Percentiles rank a stretch among this genome's conserved stretches.
Evolutionary conservation across 2,888 invertebrate species (phyloP).

Genomic region (Caenorhabditis zanzibari): DNA sequence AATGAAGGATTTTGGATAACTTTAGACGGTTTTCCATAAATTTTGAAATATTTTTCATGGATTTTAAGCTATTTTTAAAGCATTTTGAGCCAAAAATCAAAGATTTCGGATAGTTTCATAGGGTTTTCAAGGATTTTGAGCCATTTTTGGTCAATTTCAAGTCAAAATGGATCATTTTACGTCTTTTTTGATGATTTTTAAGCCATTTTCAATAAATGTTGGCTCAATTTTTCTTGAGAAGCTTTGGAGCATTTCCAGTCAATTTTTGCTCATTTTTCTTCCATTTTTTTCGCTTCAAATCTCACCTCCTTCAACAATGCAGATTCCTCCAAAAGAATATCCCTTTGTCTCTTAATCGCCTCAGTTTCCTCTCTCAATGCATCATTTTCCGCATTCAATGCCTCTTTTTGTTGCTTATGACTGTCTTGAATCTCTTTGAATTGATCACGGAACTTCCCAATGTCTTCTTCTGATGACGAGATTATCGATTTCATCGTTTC

Average conservation of each 20-base stretch:
- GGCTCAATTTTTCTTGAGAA: no score
- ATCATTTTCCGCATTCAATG: slow-evolving; percentile 35
- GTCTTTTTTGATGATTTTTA: neutral
- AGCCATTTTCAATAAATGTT: neutral
- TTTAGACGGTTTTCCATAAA: no score
- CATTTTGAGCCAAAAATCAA: neutral
- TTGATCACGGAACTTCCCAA: slow-evolving; percentile 62
- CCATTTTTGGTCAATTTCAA: neutral
- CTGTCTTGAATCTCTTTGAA: slow-evolving; percentile 62
- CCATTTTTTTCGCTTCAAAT: no score
- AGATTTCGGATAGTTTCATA: neutral
- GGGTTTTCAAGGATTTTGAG: neutral
- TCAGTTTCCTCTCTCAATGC: slow-evolving; percentile 50
- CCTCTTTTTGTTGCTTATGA: slow-evolving; percentile 42
- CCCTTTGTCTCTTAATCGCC: slow-evolving; percentile 54
- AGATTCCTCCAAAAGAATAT: slow-evolving; percentile 59
- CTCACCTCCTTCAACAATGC: slow-evolving; percentile 58
- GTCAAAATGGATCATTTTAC: neutral
- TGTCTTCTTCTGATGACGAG: slow-evolving; percentile 55
- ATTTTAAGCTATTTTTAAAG: neutral
- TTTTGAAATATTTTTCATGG: neutral
- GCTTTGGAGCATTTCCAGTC: slow-evolving; percentile 31
- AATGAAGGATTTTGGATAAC: no score
- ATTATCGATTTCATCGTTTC: slow-evolving; percentile 54
- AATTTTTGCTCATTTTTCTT: no score